A percentile compares a stretch with the other conserved stretches of the same genome.
Evolutionary conservation across 2,113 vertebrate species (phyloP).

Genomic region (Ceyx cyanopectus): DNA sequence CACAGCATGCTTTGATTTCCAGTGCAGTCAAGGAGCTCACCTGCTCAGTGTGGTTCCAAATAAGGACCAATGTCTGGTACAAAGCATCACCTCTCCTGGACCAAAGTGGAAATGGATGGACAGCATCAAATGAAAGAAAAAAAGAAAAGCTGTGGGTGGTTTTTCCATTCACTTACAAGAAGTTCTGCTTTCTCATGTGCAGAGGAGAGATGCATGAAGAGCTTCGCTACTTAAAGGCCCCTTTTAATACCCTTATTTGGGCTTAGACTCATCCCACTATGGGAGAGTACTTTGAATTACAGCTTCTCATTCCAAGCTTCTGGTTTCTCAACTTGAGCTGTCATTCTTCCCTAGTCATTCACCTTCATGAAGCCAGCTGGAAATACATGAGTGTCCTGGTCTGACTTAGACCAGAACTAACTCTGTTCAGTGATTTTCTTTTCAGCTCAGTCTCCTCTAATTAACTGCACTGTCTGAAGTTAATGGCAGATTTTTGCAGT

Average conservation of each 20-base stretch:
- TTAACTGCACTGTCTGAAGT: too few species aligned
- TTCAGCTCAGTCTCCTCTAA: too few species aligned
- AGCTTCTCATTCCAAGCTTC: background rate
- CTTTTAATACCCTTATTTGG: background rate
- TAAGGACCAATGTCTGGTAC: background rate
- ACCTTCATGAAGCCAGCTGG: background rate
- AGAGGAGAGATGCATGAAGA: background rate
- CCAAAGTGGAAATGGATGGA: background rate
- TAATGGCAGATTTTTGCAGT: too few species aligned
- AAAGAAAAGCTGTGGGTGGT: background rate
- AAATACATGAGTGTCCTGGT: background rate
- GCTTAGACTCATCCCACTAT: background rate
- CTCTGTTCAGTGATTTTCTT: too few species aligned
- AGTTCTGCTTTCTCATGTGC: background rate
- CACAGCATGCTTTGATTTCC: background rate
- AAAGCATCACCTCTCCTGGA: background rate
- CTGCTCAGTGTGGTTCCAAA: background rate
- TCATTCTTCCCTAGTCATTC: background rate
- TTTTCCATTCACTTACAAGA: background rate
- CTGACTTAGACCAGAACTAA: too few species aligned
- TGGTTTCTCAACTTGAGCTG: background rate
- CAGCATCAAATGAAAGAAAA: background rate
- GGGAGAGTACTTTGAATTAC: background rate
- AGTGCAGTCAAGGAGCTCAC: background rate
- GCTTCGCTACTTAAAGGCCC: background rate